These are phyloP conservation scores for Eupristina koningsbergeri DNA, from an alignment of 1,140 invertebrate species.

Conservation along the genomic window DNA sequence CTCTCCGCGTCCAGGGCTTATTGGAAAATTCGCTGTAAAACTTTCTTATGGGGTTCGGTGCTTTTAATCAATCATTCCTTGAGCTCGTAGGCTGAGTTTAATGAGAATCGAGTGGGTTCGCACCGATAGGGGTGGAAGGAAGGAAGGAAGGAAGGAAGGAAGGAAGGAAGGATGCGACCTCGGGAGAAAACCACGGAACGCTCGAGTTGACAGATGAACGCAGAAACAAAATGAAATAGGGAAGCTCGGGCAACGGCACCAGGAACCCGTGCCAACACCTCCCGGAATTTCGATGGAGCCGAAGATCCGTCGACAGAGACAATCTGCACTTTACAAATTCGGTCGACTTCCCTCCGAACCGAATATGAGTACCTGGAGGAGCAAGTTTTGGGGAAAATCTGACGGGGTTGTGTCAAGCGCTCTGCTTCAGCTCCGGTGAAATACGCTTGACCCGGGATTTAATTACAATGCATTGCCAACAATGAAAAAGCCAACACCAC, in stretches of 20 bases:
- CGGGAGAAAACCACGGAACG: neutral
- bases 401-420: neutral
- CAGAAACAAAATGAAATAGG: neutral
- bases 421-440: neutral
- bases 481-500: slow-evolving; percentile 9
- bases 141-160: too few species aligned
- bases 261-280: too few species aligned
- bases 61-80: slow-evolving; percentile 31
- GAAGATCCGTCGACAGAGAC: neutral
- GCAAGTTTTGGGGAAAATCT: neutral
- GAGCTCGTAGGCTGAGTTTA: neutral
- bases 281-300: neutral
- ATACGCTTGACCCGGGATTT: slow-evolving; percentile 37
- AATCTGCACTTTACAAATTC: neutral
- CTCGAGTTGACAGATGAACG: neutral
- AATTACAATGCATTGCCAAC: slow-evolving; percentile 34
- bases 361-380: neutral
- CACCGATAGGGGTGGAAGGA: neutral
- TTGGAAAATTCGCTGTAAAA: slow-evolving; percentile 2
- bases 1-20: neutral
- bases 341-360: neutral
- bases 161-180: neutral
- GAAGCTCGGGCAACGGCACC: neutral
- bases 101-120: slow-evolving; percentile 2
- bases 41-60: neutral